Percentiles rank a stretch among this genome's conserved stretches.
phyloP scores from a whole-genome alignment of 2,888 invertebrate species.

The Strigamia crassipes region DNA sequence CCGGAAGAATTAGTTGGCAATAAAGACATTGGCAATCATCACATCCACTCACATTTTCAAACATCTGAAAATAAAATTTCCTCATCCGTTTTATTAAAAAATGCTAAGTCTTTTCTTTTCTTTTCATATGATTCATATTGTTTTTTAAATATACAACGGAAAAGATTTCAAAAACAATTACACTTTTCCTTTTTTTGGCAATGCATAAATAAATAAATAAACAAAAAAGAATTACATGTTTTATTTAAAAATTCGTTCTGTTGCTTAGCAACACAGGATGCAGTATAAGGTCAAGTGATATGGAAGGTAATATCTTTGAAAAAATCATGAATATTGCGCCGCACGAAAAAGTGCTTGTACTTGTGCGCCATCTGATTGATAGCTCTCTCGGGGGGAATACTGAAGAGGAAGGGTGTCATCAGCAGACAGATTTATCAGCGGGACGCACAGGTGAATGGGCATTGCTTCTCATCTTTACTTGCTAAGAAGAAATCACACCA shows the following conservation, averaged over 20 bases:
- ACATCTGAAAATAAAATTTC: constrained; percentile 14
- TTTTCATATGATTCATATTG: neutral
- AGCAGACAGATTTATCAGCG: constrained; percentile 34
- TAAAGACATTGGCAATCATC: constrained; percentile 25
- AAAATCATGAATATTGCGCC: constrained; percentile 28
- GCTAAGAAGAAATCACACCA: constrained; percentile 8
- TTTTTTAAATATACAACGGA: neutral
- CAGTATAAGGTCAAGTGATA: constrained; percentile 10
- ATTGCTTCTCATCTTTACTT: neutral
- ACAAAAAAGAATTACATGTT: neutral
- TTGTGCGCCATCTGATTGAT: constrained; percentile 29
- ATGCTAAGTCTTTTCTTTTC: neutral
- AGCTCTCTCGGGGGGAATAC: constrained; percentile 33
- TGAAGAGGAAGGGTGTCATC: constrained; percentile 34
- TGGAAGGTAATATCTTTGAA: constrained; percentile 35
- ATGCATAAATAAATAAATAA: neutral
- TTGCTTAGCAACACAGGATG: constrained; percentile 17
- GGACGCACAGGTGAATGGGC: constrained; percentile 25
- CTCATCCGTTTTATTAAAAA: constrained; percentile 14
- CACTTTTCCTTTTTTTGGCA: neutral
- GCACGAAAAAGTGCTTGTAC: constrained; percentile 29
- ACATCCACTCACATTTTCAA: neutral
- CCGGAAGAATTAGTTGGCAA: constrained; percentile 44
- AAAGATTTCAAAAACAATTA: constrained; percentile 18
- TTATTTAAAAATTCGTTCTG: neutral